phyloP scores from a whole-genome alignment of 2,113 vertebrate species.

The Fregata magnificens region DNA sequence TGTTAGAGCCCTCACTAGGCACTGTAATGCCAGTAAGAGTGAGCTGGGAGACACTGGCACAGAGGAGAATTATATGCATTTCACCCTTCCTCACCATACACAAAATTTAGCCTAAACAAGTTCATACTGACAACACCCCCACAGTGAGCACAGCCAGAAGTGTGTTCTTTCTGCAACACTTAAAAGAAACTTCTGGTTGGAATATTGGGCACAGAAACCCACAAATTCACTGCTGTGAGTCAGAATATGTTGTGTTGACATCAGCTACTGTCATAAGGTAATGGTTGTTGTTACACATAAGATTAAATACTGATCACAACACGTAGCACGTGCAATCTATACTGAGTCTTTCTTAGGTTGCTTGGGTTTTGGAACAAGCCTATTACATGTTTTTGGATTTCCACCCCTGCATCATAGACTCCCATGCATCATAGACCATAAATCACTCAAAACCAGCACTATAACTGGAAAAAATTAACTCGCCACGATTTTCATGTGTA shows the following conservation, averaged over 20 bases:
- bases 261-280: neutral
- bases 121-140: neutral
- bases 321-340: neutral
- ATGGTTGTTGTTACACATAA: neutral
- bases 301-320: neutral
- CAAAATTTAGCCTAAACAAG: neutral
- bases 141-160: neutral
- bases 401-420: neutral
- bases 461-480: neutral
- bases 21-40: neutral
- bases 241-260: neutral
- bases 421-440: neutral
- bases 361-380: neutral
- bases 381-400: neutral
- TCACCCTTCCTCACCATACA: neutral
- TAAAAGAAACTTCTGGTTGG: neutral
- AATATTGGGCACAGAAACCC: neutral
- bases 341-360: neutral
- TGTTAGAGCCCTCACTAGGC: neutral
- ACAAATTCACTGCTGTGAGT: neutral
- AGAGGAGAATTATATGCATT: neutral
- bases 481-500: neutral
- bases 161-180: neutral
- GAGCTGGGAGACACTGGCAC: neutral
- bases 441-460: neutral